phyloP scores from a whole-genome alignment of 2,113 vertebrate species.

The Chauna torquata region DNA sequence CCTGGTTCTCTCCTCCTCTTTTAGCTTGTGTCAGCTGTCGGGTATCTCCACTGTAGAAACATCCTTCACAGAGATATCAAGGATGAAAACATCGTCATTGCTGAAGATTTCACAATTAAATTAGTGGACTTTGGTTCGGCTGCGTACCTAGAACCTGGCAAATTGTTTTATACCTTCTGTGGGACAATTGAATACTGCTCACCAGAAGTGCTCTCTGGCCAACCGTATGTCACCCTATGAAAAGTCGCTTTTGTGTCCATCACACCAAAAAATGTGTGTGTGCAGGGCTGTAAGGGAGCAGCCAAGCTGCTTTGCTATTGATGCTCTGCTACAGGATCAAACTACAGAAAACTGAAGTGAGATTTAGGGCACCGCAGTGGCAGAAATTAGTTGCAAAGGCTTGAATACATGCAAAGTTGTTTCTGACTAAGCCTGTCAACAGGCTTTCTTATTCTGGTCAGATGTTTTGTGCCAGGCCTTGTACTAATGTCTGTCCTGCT shows the following conservation, averaged over 20 bases:
- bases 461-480: neutral
- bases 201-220: slow-evolving; percentile 91
- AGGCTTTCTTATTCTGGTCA: neutral
- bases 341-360: neutral
- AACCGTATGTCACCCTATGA: slow-evolving; percentile 80
- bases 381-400: neutral
- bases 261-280: no score
- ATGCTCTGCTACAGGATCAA: neutral
- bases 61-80: slow-evolving; percentile 94
- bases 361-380: neutral
- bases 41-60: slow-evolving; percentile 81
- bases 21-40: slow-evolving; percentile 89
- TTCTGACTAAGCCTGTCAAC: neutral
- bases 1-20: neutral
- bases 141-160: slow-evolving; percentile 82
- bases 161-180: slow-evolving; percentile 90
- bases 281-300: neutral
- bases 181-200: slow-evolving; percentile 95
- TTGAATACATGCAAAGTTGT: neutral
- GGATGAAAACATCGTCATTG: slow-evolving; percentile 94
- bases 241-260: neutral
- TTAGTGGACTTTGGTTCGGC: slow-evolving; percentile 95
- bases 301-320: neutral
- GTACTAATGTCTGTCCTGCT: neutral
- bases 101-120: slow-evolving; percentile 88